Evolutionary conservation across 2,797 vertebrate genomes (phyloP).

Genomic region (Ptychadena robeensis): DNA sequence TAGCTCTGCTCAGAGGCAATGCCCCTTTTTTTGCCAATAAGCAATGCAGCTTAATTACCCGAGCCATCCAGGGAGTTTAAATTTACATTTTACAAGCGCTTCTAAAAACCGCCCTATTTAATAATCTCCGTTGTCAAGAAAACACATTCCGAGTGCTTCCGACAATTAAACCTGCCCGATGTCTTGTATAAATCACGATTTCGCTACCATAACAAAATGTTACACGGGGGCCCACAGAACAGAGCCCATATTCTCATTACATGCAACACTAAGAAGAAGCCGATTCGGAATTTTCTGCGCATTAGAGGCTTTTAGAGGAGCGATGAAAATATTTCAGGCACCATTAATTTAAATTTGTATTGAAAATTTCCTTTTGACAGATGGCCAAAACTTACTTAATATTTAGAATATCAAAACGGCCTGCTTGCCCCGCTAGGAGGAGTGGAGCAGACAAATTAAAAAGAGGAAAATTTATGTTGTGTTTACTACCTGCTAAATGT

Average conservation of each 20-base stretch:
- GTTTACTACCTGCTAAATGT: conserved; percentile 83
- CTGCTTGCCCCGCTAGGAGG: conserved; percentile 80
- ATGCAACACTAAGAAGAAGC: conserved; percentile 84
- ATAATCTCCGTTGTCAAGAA: conserved; percentile 76
- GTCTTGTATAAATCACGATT: conserved; percentile 80
- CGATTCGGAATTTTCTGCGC: conserved; percentile 82
- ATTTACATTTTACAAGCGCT: conserved; percentile 71
- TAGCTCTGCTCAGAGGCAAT: conserved; percentile 27
- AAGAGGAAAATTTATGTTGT: conserved; percentile 80
- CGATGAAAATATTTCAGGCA: conserved; percentile 85
- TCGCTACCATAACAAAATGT: conserved; percentile 81
- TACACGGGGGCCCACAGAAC: conserved; percentile 77
- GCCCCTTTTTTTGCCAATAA: conserved; percentile 56
- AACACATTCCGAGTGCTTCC: conserved; percentile 76
- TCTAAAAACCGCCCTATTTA: conserved; percentile 74
- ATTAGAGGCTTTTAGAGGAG: conserved; percentile 84
- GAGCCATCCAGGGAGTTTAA: conserved; percentile 66
- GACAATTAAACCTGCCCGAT: conserved; percentile 78
- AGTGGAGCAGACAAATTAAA: conserved; percentile 79
- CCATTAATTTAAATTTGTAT: conserved; percentile 88
- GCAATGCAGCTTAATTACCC: conserved; percentile 63
- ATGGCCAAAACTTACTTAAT: conserved; percentile 87
- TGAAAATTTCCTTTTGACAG: conserved; percentile 86
- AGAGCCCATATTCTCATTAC: conserved; percentile 80
- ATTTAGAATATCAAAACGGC: conserved; percentile 80